phyloP scores from a whole-genome alignment of 2,888 invertebrate genomes.

The Dicycla oo region DNA sequence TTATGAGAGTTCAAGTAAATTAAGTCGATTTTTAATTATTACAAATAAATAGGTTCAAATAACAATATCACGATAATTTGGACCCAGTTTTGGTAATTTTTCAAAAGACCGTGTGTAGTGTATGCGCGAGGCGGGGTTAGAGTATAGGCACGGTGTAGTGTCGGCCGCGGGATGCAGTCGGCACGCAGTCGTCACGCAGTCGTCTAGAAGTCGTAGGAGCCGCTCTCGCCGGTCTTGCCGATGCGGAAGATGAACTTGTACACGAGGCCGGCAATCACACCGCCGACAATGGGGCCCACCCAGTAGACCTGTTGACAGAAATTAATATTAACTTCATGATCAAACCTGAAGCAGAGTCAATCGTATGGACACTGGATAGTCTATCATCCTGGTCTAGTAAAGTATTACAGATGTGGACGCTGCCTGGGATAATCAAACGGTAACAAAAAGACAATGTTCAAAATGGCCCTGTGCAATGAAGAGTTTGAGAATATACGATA shows the following conservation, averaged over 20 bases:
- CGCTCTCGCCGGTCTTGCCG: slow-evolving; percentile 93
- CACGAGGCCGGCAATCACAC: slow-evolving; percentile 93
- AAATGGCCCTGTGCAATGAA: no score
- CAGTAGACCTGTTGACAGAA: slow-evolving; percentile 93
- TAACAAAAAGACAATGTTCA: no score
- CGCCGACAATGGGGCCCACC: slow-evolving; percentile 96
- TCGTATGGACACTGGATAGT: background rate
- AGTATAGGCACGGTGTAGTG: slow-evolving; percentile 57
- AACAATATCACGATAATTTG: slow-evolving; percentile 51
- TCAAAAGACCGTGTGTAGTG: slow-evolving; percentile 19
- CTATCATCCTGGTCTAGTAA: background rate
- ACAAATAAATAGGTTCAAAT: slow-evolving; percentile 52
- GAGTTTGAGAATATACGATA: no score
- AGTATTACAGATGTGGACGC: no score
- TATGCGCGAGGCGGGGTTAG: slow-evolving; percentile 64
- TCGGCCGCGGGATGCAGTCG: slow-evolving; percentile 42
- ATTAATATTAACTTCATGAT: slow-evolving; percentile 7
- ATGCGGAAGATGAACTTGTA: slow-evolving; percentile 93
- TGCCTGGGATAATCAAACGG: no score
- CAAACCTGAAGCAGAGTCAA: background rate
- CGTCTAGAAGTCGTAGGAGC: slow-evolving; percentile 94
- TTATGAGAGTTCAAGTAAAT: background rate
- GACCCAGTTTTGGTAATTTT: slow-evolving; percentile 31
- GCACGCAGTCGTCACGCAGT: slow-evolving; percentile 51
- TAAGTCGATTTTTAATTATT: slow-evolving; percentile 21